These are phyloP conservation scores for Chloebia gouldiae DNA, from an alignment of 2,113 vertebrate species.

Conservation along the genomic window DNA sequence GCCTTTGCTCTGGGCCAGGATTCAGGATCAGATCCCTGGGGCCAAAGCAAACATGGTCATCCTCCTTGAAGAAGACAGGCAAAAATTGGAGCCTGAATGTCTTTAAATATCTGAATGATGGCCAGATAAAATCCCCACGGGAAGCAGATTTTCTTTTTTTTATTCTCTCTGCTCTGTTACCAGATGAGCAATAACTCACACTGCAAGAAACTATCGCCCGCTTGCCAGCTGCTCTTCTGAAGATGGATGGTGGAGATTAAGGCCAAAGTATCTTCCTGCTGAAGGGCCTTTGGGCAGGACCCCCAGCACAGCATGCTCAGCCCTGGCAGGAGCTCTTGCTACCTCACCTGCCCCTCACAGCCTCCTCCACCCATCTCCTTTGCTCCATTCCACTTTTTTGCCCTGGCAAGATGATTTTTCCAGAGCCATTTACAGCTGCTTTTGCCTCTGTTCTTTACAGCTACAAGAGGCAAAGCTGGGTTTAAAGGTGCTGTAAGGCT, in stretches of 20 bases:
- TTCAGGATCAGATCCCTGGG: not conserved
- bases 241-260: constrained; percentile 56
- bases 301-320: not conserved
- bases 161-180: constrained; percentile 21
- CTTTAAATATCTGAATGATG: constrained; percentile 33
- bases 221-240: constrained; percentile 61
- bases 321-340: not conserved
- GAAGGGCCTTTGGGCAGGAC: constrained; percentile 26
- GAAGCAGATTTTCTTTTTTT: not conserved
- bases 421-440: not conserved
- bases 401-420: not conserved
- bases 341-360: not conserved
- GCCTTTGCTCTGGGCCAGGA: not conserved
- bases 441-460: not conserved
- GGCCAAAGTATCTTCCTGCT: constrained; percentile 18
- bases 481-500: not conserved
- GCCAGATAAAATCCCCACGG: constrained; percentile 37
- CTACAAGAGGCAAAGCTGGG: not conserved
- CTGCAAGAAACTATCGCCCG: constrained; percentile 35
- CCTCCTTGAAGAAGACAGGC: not conserved
- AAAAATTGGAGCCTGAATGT: not conserved
- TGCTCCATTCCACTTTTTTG: not conserved
- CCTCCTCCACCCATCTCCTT: not conserved
- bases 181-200: constrained; percentile 64
- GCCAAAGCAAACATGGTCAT: not conserved